Base-by-base conservation (phyloP, 2,113 vertebrate genomes). In the Oncorhynchus keta region DNA sequence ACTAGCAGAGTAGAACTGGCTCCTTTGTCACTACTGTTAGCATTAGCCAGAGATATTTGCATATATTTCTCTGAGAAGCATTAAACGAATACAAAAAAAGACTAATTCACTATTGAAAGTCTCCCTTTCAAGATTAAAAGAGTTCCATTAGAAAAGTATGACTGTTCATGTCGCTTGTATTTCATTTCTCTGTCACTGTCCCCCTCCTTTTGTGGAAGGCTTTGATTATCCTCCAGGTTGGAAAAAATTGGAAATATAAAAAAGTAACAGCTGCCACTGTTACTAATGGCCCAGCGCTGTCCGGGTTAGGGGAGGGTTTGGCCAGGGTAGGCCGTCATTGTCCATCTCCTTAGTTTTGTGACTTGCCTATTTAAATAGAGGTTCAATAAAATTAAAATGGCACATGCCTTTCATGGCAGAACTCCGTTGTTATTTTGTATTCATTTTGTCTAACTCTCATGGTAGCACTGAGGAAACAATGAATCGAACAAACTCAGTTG, bases 31-130 rank as follows among this genome's bases (percentile, higher is more conserved):
- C 85, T 72, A 85, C 89, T 90, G 90, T 90, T 92, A 92, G 91
- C 91, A 93, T 93, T 92, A 93, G 90, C 84, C 84, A 74, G 89
- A 92, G 93, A 93, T 93, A 94, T 94, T 94, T 94, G 93, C 93
- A 94, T 94, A 94, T 45, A 45, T 94, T 94, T 94, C 86, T 90
- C 81, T 91, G 85, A 87, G 91, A 91, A 90, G 90, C 87, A 90
- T 93, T 92, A 93, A 88, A 91, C 86, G 81, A 89, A 90, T 84
- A 93, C 90, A 93, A 92, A 79, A 92, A 76, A 11, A 45, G 82
- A 90, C 88, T 90, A 91, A 94, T 93, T 89, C 92, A 90, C 90
- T 89, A 90, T 92, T 92, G 90, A 92, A 92, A 92, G 88, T 89
- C 87, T 93, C 87, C 79, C 84, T 91, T 87, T 91, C 88, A 85